Base-by-base conservation (phyloP, 1,140 invertebrate genomes). In the Drosophila pseudoobscura region DNA sequence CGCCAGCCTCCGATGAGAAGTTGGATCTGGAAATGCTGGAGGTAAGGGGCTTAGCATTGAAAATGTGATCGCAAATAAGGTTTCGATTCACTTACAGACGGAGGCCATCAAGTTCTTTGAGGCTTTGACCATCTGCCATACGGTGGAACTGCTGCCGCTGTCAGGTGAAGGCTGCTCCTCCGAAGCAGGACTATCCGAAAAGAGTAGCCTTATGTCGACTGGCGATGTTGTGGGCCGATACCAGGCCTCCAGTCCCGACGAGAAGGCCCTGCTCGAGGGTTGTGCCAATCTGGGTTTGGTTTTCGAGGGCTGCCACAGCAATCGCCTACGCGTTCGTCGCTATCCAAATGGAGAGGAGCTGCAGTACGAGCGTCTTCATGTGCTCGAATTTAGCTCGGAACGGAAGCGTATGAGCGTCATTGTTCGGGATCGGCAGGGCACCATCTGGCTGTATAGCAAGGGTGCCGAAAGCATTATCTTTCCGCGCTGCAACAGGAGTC, bases 311-410 rank as follows among this genome's bases (percentile, higher is more conserved):
- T 92, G 93, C 31, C 92, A 93, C 31, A 75, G 92, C 1, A 54
- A 82, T 13, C 29, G 61, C 74, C 20, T 88, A 2, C 49, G 45
- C 11, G 47, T 88, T 1, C 31, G 56, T 3, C 77, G 60, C 0
- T 49, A 69, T 50, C 22, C 58, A 65, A 85, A 94, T 41, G 8
- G 26, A 0, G 49, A 66, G 15, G 46, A 59, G 4, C 17, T 76
- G 2, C 62, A 58, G 15, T 99, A 97, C 92, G 95, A 99, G 92
- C 94, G 99, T 50, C 92, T 99, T 3, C 97, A 99, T 92, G 95
- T 99, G 0, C 94, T 99, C 31, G 98, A 99, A 89, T 99, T 99
- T 89, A 99, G 97, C 0, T 98, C 97, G n/a, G 94, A 95, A 9
- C 92, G 98, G 31, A 98, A 98, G 92, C 92, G 98, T 65, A 99